Base-by-base conservation (phyloP, 2,888 invertebrate genomes). In the Parnassius glacialis region DNA sequence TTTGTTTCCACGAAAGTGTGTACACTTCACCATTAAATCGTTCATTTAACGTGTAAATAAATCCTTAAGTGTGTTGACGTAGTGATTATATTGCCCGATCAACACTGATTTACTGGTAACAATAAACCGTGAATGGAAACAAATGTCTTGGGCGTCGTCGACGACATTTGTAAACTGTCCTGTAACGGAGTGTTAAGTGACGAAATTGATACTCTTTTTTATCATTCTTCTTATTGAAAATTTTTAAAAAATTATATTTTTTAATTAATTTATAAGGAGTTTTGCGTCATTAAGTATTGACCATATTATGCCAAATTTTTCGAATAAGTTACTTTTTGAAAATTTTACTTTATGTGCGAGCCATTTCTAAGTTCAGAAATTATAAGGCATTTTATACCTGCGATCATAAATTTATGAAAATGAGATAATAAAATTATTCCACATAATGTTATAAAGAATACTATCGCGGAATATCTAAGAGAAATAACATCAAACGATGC, bases 31-130 rank as follows among this genome's bases (percentile, higher is more conserved):
- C 20, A 65, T 54, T 62, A 58, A 52, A 52, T 60, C 66, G 67
- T 63, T 67, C 64, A 66, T 67, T 61, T 54, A 57, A 61, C 52
- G 57, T 58, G 60, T 57, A n/a, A 65, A 67, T 65, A 65, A 56
- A 63, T 64, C 63, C 65, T 41, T 57, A 42, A 2, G 13, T 42
- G 20, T 48, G 12, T 41, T 47, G 34, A 12, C n/a, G 34, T 12
- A 20, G 13, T 48, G 57, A 16, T 57, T 41, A 57, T 13, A 45
- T 59, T 59, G 44, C 45, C 44, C 10, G 25, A 42, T 20, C 42
- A 25, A 44, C n/a, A 59, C 42, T 52, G 52, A 52, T 59, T 59
- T 52, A 59, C 52, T 34, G 43, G 43, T 52, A 59, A 59, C 59
- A 59, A 57, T 57, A 57, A 44, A 25, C 41, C 1, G 52, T 34